Evolutionary conservation across 2,113 vertebrate genomes (phyloP).

Genomic region (Dipodomys stephensi): DNA sequence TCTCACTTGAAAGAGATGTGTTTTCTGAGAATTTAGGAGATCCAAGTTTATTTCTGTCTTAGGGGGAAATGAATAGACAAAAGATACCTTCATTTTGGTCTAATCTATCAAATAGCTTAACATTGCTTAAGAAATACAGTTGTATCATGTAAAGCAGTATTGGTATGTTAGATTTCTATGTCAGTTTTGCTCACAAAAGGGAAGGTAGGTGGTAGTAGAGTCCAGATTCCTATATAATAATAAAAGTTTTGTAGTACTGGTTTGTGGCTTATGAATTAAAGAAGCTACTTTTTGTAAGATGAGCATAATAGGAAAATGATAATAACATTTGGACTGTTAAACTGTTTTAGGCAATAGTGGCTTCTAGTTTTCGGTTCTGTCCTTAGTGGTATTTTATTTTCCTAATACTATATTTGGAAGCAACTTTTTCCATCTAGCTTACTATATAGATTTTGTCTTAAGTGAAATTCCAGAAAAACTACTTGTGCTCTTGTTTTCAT

Average conservation of each 20-base stretch:
- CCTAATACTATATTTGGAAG: conserved; percentile 42
- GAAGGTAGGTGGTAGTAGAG: conserved; percentile 66
- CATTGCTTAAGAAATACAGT: conserved; percentile 50
- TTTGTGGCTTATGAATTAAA: conserved; percentile 78
- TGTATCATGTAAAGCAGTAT: conserved; percentile 44
- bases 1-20: conserved; percentile 7
- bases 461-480: conserved; percentile 65
- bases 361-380: conserved; percentile 60
- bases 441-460: neutral
- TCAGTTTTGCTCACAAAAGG: conserved; percentile 68
- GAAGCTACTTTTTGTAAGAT: conserved; percentile 77
- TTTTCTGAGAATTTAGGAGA: conserved; percentile 59
- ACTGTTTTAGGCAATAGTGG: conserved; percentile 69
- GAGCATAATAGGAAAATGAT: conserved; percentile 73
- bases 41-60: conserved; percentile 51
- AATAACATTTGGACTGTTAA: conserved; percentile 68
- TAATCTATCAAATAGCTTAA: conserved; percentile 59
- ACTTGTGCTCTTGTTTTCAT: conserved; percentile 16
- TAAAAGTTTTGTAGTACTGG: conserved; percentile 69
- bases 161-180: conserved; percentile 44
- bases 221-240: conserved; percentile 65
- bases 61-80: conserved; percentile 5
- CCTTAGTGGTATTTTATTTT: conserved; percentile 64
- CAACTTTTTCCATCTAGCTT: conserved; percentile 36
- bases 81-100: conserved; percentile 45